A percentile compares a stretch with the other conserved stretches of the same genome.
Conservation (phyloP, 2,113 vertebrate genomes). For the Mionectes macconnelli region DNA sequence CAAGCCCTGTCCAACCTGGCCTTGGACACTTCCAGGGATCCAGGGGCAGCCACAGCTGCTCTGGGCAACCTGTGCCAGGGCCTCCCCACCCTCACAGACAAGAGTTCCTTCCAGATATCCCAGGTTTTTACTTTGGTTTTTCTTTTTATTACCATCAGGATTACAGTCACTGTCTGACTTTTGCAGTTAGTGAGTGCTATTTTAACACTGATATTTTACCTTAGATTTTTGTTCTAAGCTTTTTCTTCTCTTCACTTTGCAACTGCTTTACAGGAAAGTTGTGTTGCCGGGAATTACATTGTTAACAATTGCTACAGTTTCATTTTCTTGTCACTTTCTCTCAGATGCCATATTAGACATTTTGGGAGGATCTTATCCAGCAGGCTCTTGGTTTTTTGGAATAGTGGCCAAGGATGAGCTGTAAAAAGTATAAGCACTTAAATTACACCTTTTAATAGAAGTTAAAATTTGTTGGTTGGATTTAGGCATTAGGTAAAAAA, state of each 20-base stretch:
- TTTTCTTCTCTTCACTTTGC: accelerated
- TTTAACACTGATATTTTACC: accelerated
- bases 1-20: accelerated
- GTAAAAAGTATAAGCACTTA: accelerated
- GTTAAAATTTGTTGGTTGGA: accelerated
- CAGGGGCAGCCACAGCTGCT: not conserved
- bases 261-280: accelerated
- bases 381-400: accelerated
- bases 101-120: accelerated
- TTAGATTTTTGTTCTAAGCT: not conserved
- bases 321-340: accelerated
- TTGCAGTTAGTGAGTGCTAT: accelerated
- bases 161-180: accelerated
- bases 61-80: not conserved
- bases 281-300: accelerated
- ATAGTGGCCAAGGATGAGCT: not conserved
- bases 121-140: accelerated
- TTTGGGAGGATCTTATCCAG: not conserved
- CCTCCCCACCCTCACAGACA: accelerated
- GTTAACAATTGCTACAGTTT: not conserved
- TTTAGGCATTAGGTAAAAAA: accelerated
- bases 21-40: not conserved
- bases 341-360: accelerated
- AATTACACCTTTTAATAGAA: accelerated
- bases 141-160: accelerated